A percentile compares a stretch with the other conserved stretches of the same genome.
Evolutionary conservation across 2,888 invertebrate genomes (phyloP).

Genomic region (Blastobasis lacticolella): DNA sequence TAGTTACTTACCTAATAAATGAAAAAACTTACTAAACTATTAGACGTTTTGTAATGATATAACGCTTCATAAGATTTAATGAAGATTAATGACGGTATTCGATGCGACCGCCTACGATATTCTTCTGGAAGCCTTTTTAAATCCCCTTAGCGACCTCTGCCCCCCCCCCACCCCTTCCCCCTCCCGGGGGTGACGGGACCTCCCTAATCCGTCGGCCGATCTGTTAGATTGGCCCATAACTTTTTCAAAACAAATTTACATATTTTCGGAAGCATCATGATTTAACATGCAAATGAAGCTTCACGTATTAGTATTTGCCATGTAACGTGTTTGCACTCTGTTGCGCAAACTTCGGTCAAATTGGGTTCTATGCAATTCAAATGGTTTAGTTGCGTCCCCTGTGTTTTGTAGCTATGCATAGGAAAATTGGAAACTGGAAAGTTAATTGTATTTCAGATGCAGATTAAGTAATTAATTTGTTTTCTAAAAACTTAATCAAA

Average conservation of each 20-base stretch:
- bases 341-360: too few species aligned
- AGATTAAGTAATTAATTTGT: too few species aligned
- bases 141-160: constrained; percentile 23
- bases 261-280: constrained; percentile 38
- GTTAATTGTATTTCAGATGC: neutral
- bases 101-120: constrained; percentile 25
- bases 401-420: too few species aligned
- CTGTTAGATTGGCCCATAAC: constrained; percentile 44
- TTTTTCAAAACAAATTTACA: constrained; percentile 58
- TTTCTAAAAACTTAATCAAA: too few species aligned
- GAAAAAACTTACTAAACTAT: constrained; percentile 12
- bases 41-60: constrained; percentile 18
- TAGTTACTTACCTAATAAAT: constrained; percentile 18
- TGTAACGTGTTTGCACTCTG: too few species aligned
- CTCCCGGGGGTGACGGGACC: constrained; percentile 9
- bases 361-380: too few species aligned
- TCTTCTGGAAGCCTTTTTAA: constrained; percentile 39
- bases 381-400: too few species aligned
- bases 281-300: constrained; percentile 31
- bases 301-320: neutral
- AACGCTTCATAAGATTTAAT: constrained; percentile 27
- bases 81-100: constrained; percentile 35
- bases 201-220: constrained; percentile 36
- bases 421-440: neutral
- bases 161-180: constrained; percentile 4